These are phyloP conservation scores for Campylomormyrus numenius DNA, from an alignment of 2,113 vertebrate species.

Conservation along the genomic window DNA sequence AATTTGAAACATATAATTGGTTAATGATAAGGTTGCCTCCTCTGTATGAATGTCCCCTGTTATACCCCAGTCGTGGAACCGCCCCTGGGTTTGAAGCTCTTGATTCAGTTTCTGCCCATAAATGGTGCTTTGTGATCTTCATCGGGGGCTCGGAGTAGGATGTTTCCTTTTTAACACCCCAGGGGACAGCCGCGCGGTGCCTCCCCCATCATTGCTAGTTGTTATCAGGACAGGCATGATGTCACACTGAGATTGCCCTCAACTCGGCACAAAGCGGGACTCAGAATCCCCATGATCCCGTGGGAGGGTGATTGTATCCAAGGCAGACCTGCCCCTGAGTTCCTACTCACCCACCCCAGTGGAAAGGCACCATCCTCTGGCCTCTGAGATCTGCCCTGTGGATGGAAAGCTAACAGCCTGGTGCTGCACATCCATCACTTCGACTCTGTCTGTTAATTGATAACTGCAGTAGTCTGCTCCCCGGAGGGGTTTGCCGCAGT, in stretches of 20 bases:
- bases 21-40: background rate
- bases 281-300: background rate
- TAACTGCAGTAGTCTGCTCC: background rate
- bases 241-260: background rate
- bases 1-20: background rate
- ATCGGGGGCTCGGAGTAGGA: background rate
- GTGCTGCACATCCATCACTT: background rate
- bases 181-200: background rate
- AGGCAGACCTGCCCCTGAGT: background rate
- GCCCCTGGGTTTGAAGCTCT: background rate
- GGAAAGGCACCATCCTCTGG: background rate
- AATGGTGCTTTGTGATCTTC: background rate
- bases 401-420: background rate
- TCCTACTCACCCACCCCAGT: background rate
- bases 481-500: background rate
- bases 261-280: background rate
- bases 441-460: constrained; percentile 7
- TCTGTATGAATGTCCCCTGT: background rate
- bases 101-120: background rate
- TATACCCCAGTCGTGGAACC: background rate
- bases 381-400: background rate
- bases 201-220: background rate
- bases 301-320: background rate
- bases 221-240: background rate
- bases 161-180: background rate